Conservation (phyloP, 1,140 invertebrate genomes). For the Drosophila bocqueti region DNA sequence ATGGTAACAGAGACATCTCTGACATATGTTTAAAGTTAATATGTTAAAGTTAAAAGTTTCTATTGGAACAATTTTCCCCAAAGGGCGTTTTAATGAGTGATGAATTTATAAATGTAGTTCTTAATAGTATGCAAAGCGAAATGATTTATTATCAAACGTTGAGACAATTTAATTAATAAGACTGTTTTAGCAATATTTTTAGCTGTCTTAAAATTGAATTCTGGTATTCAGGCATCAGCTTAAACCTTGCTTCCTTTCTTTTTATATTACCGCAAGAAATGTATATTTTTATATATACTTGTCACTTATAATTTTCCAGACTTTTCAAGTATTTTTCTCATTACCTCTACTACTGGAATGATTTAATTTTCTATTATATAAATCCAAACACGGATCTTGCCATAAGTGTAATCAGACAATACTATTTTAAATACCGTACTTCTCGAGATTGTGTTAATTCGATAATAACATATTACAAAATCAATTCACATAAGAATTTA, state of each 20-base stretch:
- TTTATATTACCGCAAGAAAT: too few relatives aligned
- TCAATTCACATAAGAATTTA: not conserved
- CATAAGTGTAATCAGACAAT: not conserved
- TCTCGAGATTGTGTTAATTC: too few relatives aligned
- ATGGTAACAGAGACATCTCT: too few relatives aligned
- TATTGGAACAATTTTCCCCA: too few relatives aligned
- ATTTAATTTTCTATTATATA: conserved; percentile 7
- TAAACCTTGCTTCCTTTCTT: too few relatives aligned
- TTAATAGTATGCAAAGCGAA: too few relatives aligned
- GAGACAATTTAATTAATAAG: too few relatives aligned
- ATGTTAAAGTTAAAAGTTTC: not conserved
- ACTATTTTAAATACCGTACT: not conserved
- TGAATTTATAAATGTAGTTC: too few relatives aligned
- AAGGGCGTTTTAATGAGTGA: not conserved
- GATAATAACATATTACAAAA: conserved; percentile 5
- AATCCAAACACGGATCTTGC: conserved; percentile 4
- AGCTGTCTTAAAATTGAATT: too few relatives aligned
- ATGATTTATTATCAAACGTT: too few relatives aligned
- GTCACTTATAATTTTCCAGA: not conserved
- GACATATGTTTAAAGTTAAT: not conserved
- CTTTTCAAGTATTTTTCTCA: not conserved
- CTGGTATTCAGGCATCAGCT: too few relatives aligned
- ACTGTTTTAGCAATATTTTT: too few relatives aligned
- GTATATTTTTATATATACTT: not conserved
- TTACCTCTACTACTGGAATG: not conserved